A percentile compares a stretch with the other conserved stretches of the same genome.
Evolutionary conservation across 2,797 vertebrate species (phyloP).

Genomic region (Microchirus variegatus): DNA sequence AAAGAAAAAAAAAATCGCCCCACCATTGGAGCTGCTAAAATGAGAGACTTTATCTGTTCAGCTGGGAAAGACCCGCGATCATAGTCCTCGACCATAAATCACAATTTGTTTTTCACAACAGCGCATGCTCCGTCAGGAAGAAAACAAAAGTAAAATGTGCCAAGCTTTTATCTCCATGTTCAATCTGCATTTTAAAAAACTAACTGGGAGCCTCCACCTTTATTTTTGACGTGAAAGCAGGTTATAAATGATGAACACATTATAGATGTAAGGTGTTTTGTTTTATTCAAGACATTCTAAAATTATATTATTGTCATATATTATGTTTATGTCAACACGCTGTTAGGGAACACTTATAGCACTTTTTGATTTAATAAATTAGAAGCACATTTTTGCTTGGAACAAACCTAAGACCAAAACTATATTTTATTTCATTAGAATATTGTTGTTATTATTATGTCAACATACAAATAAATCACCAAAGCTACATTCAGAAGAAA

Average conservation of each 20-base stretch:
- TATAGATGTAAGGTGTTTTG: background rate
- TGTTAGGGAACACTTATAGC: too few species aligned
- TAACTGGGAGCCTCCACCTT: background rate
- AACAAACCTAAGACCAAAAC: too few species aligned
- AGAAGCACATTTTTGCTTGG: too few species aligned
- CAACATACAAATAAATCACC: too few species aligned
- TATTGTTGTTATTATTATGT: too few species aligned
- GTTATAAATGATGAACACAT: constrained; percentile 5
- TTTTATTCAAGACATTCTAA: background rate
- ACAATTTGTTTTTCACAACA: constrained; percentile 52
- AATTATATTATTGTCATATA: too few species aligned
- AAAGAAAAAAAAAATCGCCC: constrained; percentile 54
- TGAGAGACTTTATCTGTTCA: constrained; percentile 75
- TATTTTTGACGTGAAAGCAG: constrained; percentile 2
- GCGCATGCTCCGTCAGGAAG: constrained; percentile 31
- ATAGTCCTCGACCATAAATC: constrained; percentile 61
- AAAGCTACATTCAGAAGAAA: too few species aligned
- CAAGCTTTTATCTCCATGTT: constrained; percentile 27
- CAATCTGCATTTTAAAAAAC: constrained; percentile 27
- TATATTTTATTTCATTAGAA: too few species aligned
- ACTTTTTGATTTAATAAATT: too few species aligned
- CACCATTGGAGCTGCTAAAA: constrained; percentile 74
- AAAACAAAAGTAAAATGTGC: constrained; percentile 24
- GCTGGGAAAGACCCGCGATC: constrained; percentile 66
- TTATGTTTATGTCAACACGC: too few species aligned